Base-by-base conservation (phyloP, 2,797 vertebrate species). In the Cyclopterus lumpus region DNA sequence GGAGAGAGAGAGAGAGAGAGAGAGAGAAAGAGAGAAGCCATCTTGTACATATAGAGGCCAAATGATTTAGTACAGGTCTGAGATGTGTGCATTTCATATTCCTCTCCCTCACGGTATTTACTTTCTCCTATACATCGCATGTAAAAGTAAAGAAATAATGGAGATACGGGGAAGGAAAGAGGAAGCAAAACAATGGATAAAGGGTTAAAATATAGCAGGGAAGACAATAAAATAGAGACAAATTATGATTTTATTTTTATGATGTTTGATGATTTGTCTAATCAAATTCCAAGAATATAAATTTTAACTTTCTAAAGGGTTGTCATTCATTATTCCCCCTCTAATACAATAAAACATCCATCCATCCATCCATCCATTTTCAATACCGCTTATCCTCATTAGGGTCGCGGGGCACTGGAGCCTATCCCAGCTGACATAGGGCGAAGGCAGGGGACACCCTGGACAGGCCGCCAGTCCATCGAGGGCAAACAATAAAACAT, bases 21-120 rank as follows among this genome's bases (percentile, higher is more conserved):
- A 51, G 20, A 48, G 46, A n/a, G 51, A 20, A 26, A 18, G 18
- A 54, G 49, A 61, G 12, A 14, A 24, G 34, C 49, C 49, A 18
- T 68, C 3, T 44, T 75, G 24, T 57, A 7, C 51, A 40, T 66
- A 65, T 54, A 20, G 54, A 83, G 14, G 16, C 28, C 16, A 63
- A 72, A 85, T 82, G 1, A 79, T 72, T 83, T 46, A 78, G 38
- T 54, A 11, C 12, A 36, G 9, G 61, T 71, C 60, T 62, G 24
- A 84, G 67, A 51, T 44, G 59, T 28, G 42, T 67, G 76, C 26
- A 36, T 79, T 77, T 67, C 6, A 67, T 49, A 79, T 85, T 81
- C 53, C 30, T 28, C 4, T 55, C 46, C 12, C 46, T 53, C 26
- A 51, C 26, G n/a, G 42, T 22, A 38, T 74, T 74, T 46, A n/a